Evolutionary conservation across 2,797 vertebrate genomes (phyloP), one percentile per base, ranked within the genome.

Genomic region (Enteromius afrohamiltoni): DNA sequence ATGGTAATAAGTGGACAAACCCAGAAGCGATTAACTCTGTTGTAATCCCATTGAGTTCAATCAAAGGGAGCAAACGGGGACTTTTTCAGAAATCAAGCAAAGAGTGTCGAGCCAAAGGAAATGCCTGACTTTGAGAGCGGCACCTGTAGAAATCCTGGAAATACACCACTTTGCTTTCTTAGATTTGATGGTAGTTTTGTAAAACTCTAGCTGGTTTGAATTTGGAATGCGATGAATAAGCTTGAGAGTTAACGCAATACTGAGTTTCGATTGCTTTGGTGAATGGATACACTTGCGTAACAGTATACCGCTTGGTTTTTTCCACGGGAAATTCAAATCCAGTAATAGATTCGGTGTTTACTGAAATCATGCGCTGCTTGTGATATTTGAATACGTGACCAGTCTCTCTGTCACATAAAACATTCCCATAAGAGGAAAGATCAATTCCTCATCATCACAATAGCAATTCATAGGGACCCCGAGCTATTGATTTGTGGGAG

Each of bases 301-400:
- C 55, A 65, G 37, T 78, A 86, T 65, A 87, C 86, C 55, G 80
- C 85, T 89, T 85, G 85, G 53, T 85, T 90, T 89, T 90, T 62
- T 89, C 79, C 85, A 78, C 80, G 87, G 88, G 92, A 93, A 92
- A 93, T 90, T 70, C 79, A 90, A 93, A 91, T 85, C 93, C 91
- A 83, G 62, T 82, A 91, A 94, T 93, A 88, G 93, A 94, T 94
- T 93, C 89, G 81, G 80, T 91, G 89, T 91, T 94, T 91, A 92
- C 89, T 91, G 90, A 93, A 91, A 93, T 90, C 68, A 88, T 90
- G 92, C 77, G 86, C 89, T 91, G 82, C 87, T 91, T 75, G 89
- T 90, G 90, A 92, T 92, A 90, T 93, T 91, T 91, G 87, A 93
- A 93, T 91, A 93, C 89, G 86, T 79, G 86, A 88, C 78, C 64